Conservation (phyloP, 1,140 invertebrate species). For the Drosophila truncata region DNA sequence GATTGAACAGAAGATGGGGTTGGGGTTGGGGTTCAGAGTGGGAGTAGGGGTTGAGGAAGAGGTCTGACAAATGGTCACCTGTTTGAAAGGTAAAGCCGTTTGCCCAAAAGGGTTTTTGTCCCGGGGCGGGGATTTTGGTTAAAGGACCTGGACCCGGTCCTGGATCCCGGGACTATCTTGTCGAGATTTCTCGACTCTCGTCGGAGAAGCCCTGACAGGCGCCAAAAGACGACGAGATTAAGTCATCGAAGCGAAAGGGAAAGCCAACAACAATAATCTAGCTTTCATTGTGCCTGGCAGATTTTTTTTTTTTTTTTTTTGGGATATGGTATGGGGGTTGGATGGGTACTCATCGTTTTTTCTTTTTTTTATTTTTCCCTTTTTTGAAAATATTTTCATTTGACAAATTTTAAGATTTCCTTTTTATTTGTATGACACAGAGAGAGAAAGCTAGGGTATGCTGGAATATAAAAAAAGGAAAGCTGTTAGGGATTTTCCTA, state of each 20-base stretch:
- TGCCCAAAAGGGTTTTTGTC: slow-evolving; percentile 50
- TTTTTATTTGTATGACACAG: slow-evolving; percentile 13
- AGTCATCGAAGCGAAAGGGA: slow-evolving; percentile 71
- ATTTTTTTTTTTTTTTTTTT: neutral
- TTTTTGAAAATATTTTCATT: slow-evolving; percentile 74
- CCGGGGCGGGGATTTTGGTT: slow-evolving; percentile 1
- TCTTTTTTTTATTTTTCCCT: slow-evolving; percentile 32
- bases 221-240: slow-evolving; percentile 76
- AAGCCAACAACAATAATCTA: slow-evolving; percentile 57
- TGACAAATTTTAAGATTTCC: slow-evolving; percentile 73
- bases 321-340: neutral
- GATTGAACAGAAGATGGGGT: neutral
- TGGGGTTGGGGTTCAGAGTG: neutral
- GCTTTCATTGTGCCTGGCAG: slow-evolving; percentile 51
- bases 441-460: neutral
- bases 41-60: too few species aligned
- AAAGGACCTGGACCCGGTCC: neutral
- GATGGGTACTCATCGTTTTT: slow-evolving; percentile 45
- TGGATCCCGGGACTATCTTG: slow-evolving; percentile 30
- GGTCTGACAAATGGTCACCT: slow-evolving; percentile 57
- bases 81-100: slow-evolving; percentile 44
- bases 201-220: slow-evolving; percentile 64
- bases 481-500: neutral
- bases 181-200: slow-evolving; percentile 51
- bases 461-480: neutral